These are phyloP conservation scores for Erpetoichthys calabaricus DNA, from an alignment of 2,797 vertebrate species.

Conservation along the genomic window DNA sequence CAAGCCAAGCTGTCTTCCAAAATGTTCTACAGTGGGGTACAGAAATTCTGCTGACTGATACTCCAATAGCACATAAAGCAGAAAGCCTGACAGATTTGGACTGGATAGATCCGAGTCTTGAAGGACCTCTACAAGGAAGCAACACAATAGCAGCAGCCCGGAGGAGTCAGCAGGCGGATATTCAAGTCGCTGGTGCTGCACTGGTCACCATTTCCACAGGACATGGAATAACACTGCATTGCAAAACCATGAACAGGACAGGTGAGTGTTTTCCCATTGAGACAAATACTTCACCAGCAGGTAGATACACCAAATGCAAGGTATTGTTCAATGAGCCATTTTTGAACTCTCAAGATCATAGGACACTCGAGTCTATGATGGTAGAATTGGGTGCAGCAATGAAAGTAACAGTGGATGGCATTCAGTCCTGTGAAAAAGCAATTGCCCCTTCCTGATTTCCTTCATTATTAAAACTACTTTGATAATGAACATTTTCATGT, in stretches of 20 bases:
- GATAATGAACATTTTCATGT: too few relatives aligned
- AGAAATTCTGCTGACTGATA: constrained; percentile 11
- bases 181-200: constrained; percentile 17
- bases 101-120: too few relatives aligned
- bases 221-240: constrained; percentile 24
- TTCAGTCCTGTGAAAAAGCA: too few relatives aligned
- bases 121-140: neutral
- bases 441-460: too few relatives aligned
- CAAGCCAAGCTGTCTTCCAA: constrained; percentile 1
- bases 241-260: constrained; percentile 19
- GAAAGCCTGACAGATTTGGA: neutral
- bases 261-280: constrained; percentile 19
- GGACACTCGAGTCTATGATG: too few relatives aligned
- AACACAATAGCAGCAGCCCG: neutral
- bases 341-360: too few relatives aligned
- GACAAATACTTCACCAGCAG: too few relatives aligned
- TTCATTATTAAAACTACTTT: too few relatives aligned
- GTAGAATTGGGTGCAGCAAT: too few relatives aligned
- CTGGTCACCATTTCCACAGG: constrained; percentile 19
- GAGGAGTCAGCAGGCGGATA: neutral
- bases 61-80: neutral
- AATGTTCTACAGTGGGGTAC: constrained; percentile 6
- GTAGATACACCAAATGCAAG: too few relatives aligned
- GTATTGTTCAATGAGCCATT: too few relatives aligned
- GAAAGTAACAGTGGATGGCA: too few relatives aligned